phyloP scores from a whole-genome alignment of 2,888 invertebrate genomes.

The Coleophora flavipennella region DNA sequence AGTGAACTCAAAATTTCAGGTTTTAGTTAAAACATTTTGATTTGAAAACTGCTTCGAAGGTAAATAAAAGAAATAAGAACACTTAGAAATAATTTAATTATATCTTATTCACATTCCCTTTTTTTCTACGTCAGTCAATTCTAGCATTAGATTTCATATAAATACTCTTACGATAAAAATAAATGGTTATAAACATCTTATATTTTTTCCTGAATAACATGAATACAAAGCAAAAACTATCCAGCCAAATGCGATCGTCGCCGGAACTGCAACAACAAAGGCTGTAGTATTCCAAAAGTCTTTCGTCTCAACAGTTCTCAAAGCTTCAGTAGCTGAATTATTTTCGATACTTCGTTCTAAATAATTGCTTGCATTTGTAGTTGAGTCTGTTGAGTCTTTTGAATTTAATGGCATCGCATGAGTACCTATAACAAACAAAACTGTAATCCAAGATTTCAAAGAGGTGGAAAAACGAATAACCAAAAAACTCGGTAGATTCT shows the following conservation, averaged over 20 bases:
- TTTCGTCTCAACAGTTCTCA: background rate
- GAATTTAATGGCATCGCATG: no score
- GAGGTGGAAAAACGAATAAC: background rate
- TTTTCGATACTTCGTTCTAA: background rate
- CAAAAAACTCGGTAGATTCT: background rate
- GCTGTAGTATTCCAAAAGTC: background rate
- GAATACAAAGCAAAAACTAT: background rate
- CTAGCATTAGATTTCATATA: no score
- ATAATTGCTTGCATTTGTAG: background rate
- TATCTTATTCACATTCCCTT: no score
- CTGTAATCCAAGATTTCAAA: background rate
- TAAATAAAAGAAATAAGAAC: background rate
- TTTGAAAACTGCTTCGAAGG: no score
- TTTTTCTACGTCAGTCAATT: no score
- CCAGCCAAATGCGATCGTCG: background rate
- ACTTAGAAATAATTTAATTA: background rate
- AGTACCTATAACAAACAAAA: background rate
- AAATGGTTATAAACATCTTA: background rate
- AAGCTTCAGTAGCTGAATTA: background rate
- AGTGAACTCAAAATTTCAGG: no score
- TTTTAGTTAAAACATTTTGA: no score
- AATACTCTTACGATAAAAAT: no score
- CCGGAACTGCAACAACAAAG: background rate
- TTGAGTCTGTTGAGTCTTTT: no score
- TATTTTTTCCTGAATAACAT: background rate